Base-by-base conservation (phyloP, 2,888 invertebrate genomes). In the Nasonovia ribisnigri region DNA sequence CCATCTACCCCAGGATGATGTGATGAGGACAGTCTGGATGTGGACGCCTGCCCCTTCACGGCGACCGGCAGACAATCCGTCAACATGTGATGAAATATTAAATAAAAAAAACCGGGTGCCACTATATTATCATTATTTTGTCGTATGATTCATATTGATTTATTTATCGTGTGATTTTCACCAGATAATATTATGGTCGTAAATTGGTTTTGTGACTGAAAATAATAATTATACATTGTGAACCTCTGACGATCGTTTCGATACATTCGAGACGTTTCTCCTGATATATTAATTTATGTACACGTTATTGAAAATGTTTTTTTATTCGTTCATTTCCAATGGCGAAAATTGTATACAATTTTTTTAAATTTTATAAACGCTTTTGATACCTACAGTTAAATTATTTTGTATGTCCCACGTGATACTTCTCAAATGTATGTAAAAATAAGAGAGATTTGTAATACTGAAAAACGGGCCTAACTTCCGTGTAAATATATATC, bases 1-100 rank as follows among this genome's bases (percentile, higher is more conserved):
- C 98, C 43, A 84, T 91, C 42, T 91, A 77, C 29, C 67, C 88
- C 36, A 88, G 54, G 10, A 16, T 26, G 36, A 51, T n/a, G 84
- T 91, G 29, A 77, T 6, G 8, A 8, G 8, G 0, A 20, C 6
- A 36, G 20, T 36, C 16, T 3, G 16, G 20, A 36, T 36, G 77
- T 77, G 6, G 77, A 8, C 20, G 20, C 20, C 20, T 36, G 6
- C 5, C 5, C 5, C 5, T 13, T 60, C 4, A n/a, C 29, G 67
- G 16, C 67, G 36, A n/a, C n/a, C 1, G n/a, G 67, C 5, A 67
- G 13, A 36, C 67, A 3, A 36, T n/a, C 13, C n/a, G n/a, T 0
- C 16, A 26, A 16, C 4, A 67, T 77, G 36, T 36, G 67, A 67
- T n/a, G n/a, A 67, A 29, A 60, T 29, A 60, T 67, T 67, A 67